phyloP scores from a whole-genome alignment of 2,113 vertebrate species.

The Rafetus swinhoei region DNA sequence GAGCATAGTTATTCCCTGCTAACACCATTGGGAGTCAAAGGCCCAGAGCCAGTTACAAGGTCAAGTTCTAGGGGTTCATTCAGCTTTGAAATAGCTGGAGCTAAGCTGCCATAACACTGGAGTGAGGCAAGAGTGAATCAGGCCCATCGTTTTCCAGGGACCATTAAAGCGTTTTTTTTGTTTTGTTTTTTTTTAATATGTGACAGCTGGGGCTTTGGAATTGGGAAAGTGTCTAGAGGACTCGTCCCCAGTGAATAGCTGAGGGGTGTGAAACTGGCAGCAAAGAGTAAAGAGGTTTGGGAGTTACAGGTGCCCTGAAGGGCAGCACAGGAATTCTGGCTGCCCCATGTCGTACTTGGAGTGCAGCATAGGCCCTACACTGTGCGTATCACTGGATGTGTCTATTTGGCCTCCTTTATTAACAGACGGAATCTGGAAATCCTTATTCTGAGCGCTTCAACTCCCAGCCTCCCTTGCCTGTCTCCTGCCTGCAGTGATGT shows the following conservation, averaged over 20 bases:
- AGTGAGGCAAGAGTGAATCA: neutral
- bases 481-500: neutral
- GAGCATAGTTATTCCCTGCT: neutral
- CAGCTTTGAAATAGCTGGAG: neutral
- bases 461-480: fast-evolving
- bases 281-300: neutral
- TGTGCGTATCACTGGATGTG: fast-evolving
- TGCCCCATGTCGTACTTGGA: neutral
- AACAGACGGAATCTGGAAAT: neutral
- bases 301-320: neutral
- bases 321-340: neutral
- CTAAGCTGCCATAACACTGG: neutral
- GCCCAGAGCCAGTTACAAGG: neutral
- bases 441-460: neutral
- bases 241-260: neutral
- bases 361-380: fast-evolving
- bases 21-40: neutral
- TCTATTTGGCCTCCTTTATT: neutral
- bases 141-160: neutral
- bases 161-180: neutral
- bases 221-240: neutral
- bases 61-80: neutral
- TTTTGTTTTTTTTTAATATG: neutral
- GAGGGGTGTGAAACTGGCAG: neutral
- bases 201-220: neutral